Base-by-base conservation (phyloP, 1,140 invertebrate species). In the Zaprionus taronus region DNA sequence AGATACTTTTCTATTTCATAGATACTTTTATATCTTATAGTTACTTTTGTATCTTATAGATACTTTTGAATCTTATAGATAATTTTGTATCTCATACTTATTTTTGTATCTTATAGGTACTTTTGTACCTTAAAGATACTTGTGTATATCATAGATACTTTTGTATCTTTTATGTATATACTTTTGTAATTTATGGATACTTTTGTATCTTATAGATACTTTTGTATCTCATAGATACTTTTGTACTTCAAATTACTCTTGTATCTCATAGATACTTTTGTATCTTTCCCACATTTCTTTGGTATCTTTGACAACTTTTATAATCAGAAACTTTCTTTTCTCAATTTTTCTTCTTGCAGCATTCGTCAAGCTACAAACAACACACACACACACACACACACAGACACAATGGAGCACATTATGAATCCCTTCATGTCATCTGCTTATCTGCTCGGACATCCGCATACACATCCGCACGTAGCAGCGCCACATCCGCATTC, bases 341-440 rank as follows among this genome's bases (percentile, higher is more conserved):
- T 28, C n/a, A 5, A 31, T 22, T 49, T 47, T 17, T 67, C 41
- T 64, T 28, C 41, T 84, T 73, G 67, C 82, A 84, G 82, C 47
- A 26, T 55, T 17, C 17, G 11, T 34, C 58, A 44, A 56, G 26
- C 5, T 34, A 44, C 34, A 17, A 26, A 56, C 3, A 12, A 22
- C 4, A 3, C 11, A 41, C 47, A 51, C 47, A 24, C 47, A 12
- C 20, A 47, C 24, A 47, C 24, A 17, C 55, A 41, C 3, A 38
- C 36, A 38, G 4, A 15, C 5, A 80, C 47, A 44, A 92, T 92
- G 91, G 91, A 92, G 67, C 91, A 91, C 70, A 84, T 92, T 47
- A 92, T 92, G 83, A 91, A 86, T 61, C 76, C 85, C 24, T 92
- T 92, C 58, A 90, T 92, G 78, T 75, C 91, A 28, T 75, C 91